Evolutionary conservation across 2,797 vertebrate genomes (phyloP).

Genomic region (Gobio occitaniae): DNA sequence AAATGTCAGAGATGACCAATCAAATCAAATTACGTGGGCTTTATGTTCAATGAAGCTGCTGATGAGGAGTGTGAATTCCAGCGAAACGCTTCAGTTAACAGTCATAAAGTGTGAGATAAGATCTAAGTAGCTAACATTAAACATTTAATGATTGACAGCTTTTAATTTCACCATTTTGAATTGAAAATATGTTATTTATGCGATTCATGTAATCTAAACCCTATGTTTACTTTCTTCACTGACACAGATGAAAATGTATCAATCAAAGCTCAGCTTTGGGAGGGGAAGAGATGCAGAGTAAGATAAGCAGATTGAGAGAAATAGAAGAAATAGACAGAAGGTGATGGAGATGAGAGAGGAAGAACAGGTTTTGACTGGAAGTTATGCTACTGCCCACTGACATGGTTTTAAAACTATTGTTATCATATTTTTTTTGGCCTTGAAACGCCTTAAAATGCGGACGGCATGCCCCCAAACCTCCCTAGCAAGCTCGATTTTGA

Average conservation of each 20-base stretch:
- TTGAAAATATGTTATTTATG: neutral
- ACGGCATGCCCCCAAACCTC: neutral
- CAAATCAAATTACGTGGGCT: neutral
- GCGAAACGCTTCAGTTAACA: neutral
- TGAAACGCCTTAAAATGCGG: neutral
- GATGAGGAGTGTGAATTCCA: neutral
- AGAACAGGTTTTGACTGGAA: neutral
- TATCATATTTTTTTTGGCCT: neutral
- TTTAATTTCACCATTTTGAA: neutral
- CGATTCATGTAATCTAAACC: neutral
- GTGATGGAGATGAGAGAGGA: neutral
- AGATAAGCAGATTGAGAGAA: neutral
- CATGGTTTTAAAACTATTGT: neutral
- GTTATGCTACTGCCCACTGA: neutral
- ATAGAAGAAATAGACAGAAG: neutral
- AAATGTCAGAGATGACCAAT: neutral
- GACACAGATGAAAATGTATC: neutral
- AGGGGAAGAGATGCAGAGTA: neutral
- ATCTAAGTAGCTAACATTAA: neutral
- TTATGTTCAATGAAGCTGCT: neutral
- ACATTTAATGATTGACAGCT: neutral
- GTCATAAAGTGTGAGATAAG: neutral
- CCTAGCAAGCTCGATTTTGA: neutral
- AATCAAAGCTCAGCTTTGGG: neutral
- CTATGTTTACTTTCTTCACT: neutral